phyloP scores from a whole-genome alignment of 2,113 vertebrate genomes.

The Hoplias malabaricus region DNA sequence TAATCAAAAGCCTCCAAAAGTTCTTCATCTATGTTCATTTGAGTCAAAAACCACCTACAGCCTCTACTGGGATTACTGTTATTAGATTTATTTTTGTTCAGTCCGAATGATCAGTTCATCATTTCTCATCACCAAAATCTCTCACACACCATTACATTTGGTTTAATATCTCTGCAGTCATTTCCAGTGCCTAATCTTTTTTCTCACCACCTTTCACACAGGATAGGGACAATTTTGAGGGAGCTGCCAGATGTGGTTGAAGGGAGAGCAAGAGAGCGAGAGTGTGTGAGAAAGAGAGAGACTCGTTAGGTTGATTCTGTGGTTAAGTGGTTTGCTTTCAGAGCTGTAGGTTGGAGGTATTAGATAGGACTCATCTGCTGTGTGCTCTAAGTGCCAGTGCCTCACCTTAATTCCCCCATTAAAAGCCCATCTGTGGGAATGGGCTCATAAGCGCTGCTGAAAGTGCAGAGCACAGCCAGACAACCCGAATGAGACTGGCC shows the following conservation, averaged over 20 bases:
- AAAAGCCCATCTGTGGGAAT: conserved; percentile 52
- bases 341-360: conserved; percentile 27
- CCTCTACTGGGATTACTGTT: background rate
- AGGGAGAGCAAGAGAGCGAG: conserved; percentile 20
- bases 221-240: background rate
- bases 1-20: background rate
- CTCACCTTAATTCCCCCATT: conserved; percentile 51
- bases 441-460: conserved; percentile 41
- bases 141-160: background rate
- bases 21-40: background rate
- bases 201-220: background rate
- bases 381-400: conserved; percentile 36
- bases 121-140: background rate
- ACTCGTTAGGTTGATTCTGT: conserved; percentile 45
- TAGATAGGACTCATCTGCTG: conserved; percentile 37
- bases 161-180: background rate
- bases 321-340: conserved; percentile 45
- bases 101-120: background rate
- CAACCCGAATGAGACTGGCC: conserved; percentile 24
- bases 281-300: background rate
- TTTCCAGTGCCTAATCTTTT: background rate
- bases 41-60: background rate
- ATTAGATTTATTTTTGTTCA: no score
- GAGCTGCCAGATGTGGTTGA: background rate
- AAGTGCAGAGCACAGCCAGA: conserved; percentile 23